Percentiles rank a stretch among this genome's conserved stretches.
Conservation (phyloP, 2,888 invertebrate genomes). For the Halictus ligatus region DNA sequence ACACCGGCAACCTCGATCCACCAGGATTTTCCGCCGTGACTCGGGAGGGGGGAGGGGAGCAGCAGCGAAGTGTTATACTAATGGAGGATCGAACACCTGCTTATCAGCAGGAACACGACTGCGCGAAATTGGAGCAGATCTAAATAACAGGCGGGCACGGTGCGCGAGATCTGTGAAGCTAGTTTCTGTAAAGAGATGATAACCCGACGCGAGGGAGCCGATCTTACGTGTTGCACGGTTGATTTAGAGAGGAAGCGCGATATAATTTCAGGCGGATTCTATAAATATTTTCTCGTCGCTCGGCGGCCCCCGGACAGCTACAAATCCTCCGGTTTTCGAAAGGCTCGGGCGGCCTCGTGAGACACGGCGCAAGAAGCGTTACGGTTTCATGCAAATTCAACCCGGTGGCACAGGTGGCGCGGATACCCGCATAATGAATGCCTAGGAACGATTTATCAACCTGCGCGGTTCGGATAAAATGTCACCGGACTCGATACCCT, state of each 20-base stretch:
- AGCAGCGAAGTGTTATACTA: neutral
- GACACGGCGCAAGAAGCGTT: constrained; percentile 8
- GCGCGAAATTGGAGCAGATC: constrained; percentile 15
- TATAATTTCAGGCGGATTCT: neutral
- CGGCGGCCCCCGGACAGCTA: neutral
- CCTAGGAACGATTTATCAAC: constrained; percentile 11
- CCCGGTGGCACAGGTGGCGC: constrained; percentile 6
- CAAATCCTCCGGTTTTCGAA: neutral
- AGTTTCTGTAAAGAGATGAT: constrained; percentile 16
- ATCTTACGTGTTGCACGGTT: neutral
- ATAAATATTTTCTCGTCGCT: neutral
- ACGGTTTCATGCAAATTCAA: constrained; percentile 11
- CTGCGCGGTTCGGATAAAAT: neutral
- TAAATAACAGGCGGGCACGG: constrained; percentile 7
- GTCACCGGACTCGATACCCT: constrained; percentile 3
- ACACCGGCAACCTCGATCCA: neutral
- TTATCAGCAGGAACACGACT: constrained; percentile 33
- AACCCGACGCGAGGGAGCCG: neutral
- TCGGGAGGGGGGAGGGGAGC: no score
- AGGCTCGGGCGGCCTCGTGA: neutral
- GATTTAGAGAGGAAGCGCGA: constrained; percentile 3
- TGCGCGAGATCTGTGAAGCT: neutral
- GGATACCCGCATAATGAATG: constrained; percentile 4
- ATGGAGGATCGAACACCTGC: constrained; percentile 12
- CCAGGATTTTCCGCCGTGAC: neutral